Conservation (phyloP, 2,888 invertebrate genomes). For the Trichogramma dendrolimi region DNA sequence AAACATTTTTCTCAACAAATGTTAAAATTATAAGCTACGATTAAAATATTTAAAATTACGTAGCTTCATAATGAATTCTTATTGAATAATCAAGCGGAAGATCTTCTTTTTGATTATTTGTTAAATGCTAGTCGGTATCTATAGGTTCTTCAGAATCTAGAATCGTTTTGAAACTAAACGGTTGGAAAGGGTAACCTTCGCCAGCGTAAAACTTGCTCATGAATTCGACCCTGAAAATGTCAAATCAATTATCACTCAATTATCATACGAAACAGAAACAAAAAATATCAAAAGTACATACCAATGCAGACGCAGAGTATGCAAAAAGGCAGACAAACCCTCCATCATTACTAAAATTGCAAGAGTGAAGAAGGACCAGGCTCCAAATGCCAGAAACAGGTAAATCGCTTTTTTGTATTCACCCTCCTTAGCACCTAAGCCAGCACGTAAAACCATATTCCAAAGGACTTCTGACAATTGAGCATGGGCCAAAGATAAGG, state of each 20-base stretch:
- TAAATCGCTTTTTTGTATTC: conserved; percentile 51
- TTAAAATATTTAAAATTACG: too few species aligned
- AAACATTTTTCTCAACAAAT: too few species aligned
- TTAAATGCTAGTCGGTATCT: too few species aligned
- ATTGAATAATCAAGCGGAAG: too few species aligned
- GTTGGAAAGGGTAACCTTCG: conserved; percentile 61
- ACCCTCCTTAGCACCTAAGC: conserved; percentile 47
- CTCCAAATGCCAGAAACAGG: conserved; percentile 65
- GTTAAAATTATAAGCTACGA: too few species aligned
- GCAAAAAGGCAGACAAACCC: conserved; percentile 96
- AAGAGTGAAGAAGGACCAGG: conserved; percentile 79
- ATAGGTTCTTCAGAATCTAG: conserved; percentile 49
- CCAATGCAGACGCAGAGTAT: conserved; percentile 84
- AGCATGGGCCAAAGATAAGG: conserved; percentile 89
- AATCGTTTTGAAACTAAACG: conserved; percentile 63
- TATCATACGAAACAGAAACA: not conserved
- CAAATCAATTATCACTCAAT: conserved; percentile 5
- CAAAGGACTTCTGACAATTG: conserved; percentile 81
- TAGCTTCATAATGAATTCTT: too few species aligned
- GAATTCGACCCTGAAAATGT: conserved; percentile 65
- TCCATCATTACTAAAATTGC: conserved; percentile 97
- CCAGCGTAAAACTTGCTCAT: conserved; percentile 72
- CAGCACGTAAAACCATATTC: conserved; percentile 65
- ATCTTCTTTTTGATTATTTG: too few species aligned
- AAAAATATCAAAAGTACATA: conserved; percentile 41